phyloP scores from a whole-genome alignment of 2,888 invertebrate genomes.

The Bugulina stolonifera region DNA sequence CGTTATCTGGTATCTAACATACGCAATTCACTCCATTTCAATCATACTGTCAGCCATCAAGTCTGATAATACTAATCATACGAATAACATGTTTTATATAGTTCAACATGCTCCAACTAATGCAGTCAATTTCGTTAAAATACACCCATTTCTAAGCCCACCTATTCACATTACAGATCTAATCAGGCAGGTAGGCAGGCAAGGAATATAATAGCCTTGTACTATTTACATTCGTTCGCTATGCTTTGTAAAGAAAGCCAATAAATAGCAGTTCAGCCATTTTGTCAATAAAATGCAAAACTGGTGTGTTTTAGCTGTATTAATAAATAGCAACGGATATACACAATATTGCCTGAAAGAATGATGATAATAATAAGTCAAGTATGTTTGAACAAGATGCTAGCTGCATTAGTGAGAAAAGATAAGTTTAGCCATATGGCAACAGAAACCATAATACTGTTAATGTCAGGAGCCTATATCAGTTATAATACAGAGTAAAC shows the following conservation, averaged over 20 bases:
- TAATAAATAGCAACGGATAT: conserved; percentile 1
- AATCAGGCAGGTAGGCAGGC: not conserved
- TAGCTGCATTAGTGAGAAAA: conserved; percentile 10
- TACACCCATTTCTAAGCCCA: no score
- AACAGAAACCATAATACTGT: not conserved
- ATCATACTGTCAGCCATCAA: no score
- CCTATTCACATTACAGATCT: not conserved
- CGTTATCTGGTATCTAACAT: no score
- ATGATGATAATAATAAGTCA: not conserved
- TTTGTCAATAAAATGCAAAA: conserved; percentile 26
- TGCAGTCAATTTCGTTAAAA: no score
- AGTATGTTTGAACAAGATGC: conserved; percentile 22
- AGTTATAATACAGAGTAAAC: not conserved
- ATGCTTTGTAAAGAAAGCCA: conserved; percentile 25
- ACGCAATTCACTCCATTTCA: no score
- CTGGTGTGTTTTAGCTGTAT: conserved; percentile 19
- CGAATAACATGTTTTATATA: no score
- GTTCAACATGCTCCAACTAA: no score
- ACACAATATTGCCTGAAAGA: conserved; percentile 7
- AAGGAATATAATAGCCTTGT: not conserved
- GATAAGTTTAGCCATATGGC: conserved; percentile 25
- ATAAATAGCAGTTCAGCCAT: conserved; percentile 26
- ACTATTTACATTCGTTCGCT: not conserved
- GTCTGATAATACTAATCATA: no score
- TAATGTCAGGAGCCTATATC: no score